Evolutionary conservation across 2,888 invertebrate species (phyloP), one percentile per base, ranked within the genome.

Genomic region (Acronicta alni): DNA sequence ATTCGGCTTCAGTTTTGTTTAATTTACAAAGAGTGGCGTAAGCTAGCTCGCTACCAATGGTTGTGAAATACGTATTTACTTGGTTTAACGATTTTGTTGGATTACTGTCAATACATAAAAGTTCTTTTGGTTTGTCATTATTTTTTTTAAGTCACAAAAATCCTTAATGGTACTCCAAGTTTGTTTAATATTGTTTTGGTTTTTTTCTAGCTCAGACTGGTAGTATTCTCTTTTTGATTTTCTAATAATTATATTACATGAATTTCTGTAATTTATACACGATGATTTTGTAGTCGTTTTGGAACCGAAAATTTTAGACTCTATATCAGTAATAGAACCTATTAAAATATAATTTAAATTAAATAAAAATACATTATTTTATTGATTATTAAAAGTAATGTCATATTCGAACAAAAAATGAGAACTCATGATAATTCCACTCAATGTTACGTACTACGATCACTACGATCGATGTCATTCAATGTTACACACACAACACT

Each of bases 171-270:
- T 15, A 4, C 3, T 16, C 44, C 44, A 44, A 3, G 44, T 44
- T 26, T 44, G 8, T 16, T 23, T 44, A 7, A 44, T 1, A n/a
- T 26, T 26, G n/a, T 23, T 15, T 15, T n/a, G n/a, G 7, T 26
- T 44, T 6, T n/a, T 26, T 23, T 44, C 23, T 6, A 44, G 44
- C 20, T 44, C 26, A 5, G 26, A n/a, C 7, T 8, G 26, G 23
- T 44, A 26, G 43, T 43, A 43, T 14, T n/a, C 5, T 15, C 3
- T 20, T 23, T 43, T 43, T n/a, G 23, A 18, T 2, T 5, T 12
- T 43, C 23, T 43, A 8, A 43, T 43, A n/a, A 43, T 43, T 43
- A 23, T 43, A 9, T 43, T 43, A 18, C 42, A 42, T 14, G 42
- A 14, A 12, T 42, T 42, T 14, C 42, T 18, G 5, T 42, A 42